Base-by-base conservation (phyloP, 2,113 vertebrate species). In the Columbina picui region DNA sequence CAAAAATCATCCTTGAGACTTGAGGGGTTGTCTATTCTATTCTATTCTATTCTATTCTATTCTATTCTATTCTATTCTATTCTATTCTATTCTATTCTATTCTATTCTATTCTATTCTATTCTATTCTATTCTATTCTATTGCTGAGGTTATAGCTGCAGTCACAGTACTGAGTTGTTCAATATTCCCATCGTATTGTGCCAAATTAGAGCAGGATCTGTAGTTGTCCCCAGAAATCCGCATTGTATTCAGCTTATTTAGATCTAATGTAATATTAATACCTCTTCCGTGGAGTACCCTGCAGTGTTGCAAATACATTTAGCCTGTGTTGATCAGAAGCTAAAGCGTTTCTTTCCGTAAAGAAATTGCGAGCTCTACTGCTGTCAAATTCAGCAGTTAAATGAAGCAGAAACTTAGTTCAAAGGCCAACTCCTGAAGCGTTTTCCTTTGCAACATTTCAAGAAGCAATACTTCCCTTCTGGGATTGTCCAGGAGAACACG, bases 381-480 rank as follows among this genome's bases (percentile, higher is more conserved):
- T 95, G 90, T 95, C 95, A 94, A 80, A 93, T 47, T 41, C 94
- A 93, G 70, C 7, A 1, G 94, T 96, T 96, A 96, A 96, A 95
- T 95, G 94, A 96, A 95, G 87, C 94, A 96, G 95, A 95, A 96
- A 90, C 90, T 87, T 26, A 67, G 94, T 94, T 97, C 94, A 97
- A 96, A 96, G 95, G 93, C 87, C 90, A 94, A 68, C 53, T 95
- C 94, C 93, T 97, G 89, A 95, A 95, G 82, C 87, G 56, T 94
- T 96, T 97, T 96, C 87, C 87, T 96, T 93, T 67, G 87, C 89
- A 89, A 47, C 84, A 77, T 80, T 94, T 89, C 84, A 80, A 95
- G 93, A 85, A 93, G 93, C 78, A 96, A 63, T 43, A 76, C 67
- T 83, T 90, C 89, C 91, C 93, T 94, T 91, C 73, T 67, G 87